These are phyloP conservation scores for Hermaeophaga mercurialis DNA, from an alignment of 2,888 invertebrate species.

Conservation along the genomic window DNA sequence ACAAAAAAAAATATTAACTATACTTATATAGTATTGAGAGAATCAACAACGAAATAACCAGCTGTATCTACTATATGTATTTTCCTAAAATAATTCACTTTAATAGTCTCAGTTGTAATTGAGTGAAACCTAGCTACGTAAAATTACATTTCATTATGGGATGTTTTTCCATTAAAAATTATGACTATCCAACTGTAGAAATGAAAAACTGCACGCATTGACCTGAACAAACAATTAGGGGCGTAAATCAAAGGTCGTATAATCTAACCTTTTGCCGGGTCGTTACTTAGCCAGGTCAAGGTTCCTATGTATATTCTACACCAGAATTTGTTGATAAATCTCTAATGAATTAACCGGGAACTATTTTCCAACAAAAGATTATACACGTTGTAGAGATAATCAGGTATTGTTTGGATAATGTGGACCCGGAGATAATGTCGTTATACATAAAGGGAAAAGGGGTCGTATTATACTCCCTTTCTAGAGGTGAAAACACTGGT, in stretches of 20 bases:
- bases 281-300: slow-evolving; percentile 24
- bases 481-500: slow-evolving; percentile 9
- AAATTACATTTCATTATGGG: too few relatives aligned
- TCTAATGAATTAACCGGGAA: slow-evolving; percentile 26
- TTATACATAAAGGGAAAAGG: slow-evolving; percentile 27
- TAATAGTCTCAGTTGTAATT: too few relatives aligned
- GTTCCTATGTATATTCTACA: slow-evolving; percentile 12
- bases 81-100: too few relatives aligned
- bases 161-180: background rate
- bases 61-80: too few relatives aligned
- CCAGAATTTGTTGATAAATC: slow-evolving; percentile 16
- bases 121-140: too few relatives aligned
- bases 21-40: too few relatives aligned
- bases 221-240: slow-evolving; percentile 16
- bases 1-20: too few relatives aligned
- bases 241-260: slow-evolving; percentile 14
- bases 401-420: slow-evolving; percentile 26
- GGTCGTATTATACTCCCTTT: slow-evolving; percentile 17
- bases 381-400: slow-evolving; percentile 25
- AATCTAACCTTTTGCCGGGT: slow-evolving; percentile 18
- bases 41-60: too few relatives aligned
- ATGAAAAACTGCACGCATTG: slow-evolving; percentile 9
- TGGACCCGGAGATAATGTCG: slow-evolving; percentile 25
- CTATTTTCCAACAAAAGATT: slow-evolving; percentile 29
- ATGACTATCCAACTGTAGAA: background rate